A percentile compares a stretch with the other conserved stretches of the same genome.
phyloP scores from a whole-genome alignment of 1,140 invertebrate genomes.

The Scaptomyza graminum region DNA sequence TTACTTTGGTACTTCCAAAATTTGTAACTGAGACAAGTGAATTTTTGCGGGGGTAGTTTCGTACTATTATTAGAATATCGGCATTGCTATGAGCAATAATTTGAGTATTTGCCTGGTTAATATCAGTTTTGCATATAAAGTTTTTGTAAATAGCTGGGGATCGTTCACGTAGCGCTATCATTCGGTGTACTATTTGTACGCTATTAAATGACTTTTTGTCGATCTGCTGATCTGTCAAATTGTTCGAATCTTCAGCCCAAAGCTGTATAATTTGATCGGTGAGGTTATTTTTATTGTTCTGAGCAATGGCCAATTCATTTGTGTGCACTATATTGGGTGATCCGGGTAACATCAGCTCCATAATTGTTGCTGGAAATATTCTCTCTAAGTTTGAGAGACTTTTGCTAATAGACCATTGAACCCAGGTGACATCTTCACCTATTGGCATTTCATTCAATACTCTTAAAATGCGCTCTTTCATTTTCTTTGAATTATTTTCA shows the following conservation, averaged over 20 bases:
- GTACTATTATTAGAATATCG: slow-evolving; percentile 89
- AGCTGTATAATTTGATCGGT: slow-evolving; percentile 87
- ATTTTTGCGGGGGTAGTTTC: slow-evolving; percentile 90
- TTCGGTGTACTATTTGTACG: slow-evolving; percentile 84
- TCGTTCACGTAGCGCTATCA: slow-evolving; percentile 85
- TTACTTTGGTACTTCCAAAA: slow-evolving; percentile 86
- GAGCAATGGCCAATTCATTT: slow-evolving; percentile 89
- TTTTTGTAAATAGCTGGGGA: slow-evolving; percentile 89
- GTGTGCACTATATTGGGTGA: slow-evolving; percentile 92
- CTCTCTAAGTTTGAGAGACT: slow-evolving; percentile 76
- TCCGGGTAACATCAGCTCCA: slow-evolving; percentile 91
- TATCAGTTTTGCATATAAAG: slow-evolving; percentile 87
- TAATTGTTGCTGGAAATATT: slow-evolving; percentile 87
- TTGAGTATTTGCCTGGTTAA: slow-evolving; percentile 87
- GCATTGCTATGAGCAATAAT: slow-evolving; percentile 86
- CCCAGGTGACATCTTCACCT: slow-evolving; percentile 85
- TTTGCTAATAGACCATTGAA: slow-evolving; percentile 90
- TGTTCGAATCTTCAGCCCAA: slow-evolving; percentile 83
- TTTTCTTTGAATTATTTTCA: slow-evolving; percentile 85
- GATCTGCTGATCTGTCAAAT: slow-evolving; percentile 84
- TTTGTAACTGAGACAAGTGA: slow-evolving; percentile 90
- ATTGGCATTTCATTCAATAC: slow-evolving; percentile 85
- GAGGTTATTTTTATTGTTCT: slow-evolving; percentile 86
- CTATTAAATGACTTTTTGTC: slow-evolving; percentile 87
- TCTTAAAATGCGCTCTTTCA: slow-evolving; percentile 86